phyloP scores from a whole-genome alignment of 1,140 invertebrate genomes.

The Papilio helenus region DNA sequence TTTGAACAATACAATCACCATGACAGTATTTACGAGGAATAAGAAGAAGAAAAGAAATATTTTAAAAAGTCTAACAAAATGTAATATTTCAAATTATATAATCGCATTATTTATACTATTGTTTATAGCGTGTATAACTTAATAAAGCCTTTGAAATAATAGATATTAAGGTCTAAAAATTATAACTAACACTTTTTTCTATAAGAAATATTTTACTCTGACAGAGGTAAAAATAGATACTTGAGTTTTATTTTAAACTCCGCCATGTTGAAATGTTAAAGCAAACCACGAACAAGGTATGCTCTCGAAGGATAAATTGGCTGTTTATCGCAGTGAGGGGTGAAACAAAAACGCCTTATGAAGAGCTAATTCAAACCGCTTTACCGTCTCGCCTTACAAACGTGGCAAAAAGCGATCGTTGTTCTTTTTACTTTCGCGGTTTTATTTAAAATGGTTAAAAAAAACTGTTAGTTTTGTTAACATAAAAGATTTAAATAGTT shows the following conservation, averaged over 20 bases:
- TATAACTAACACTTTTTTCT: not conserved
- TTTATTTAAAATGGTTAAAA: not conserved
- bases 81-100: too few species aligned
- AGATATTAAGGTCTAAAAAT: too few species aligned
- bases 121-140: too few species aligned
- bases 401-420: conserved; percentile 3
- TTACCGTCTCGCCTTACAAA: conserved; percentile 31
- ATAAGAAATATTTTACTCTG: not conserved
- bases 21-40: too few species aligned
- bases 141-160: too few species aligned
- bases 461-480: not conserved
- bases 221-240: not conserved
- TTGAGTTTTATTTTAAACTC: not conserved
- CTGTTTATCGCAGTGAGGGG: conserved; percentile 36
- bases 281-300: conserved; percentile 14
- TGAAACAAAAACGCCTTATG: conserved; percentile 37
- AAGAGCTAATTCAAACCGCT: conserved; percentile 38
- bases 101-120: too few species aligned
- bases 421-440: not conserved
- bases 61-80: too few species aligned
- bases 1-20: too few species aligned
- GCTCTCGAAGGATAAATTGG: conserved; percentile 19
- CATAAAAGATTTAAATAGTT: not conserved
- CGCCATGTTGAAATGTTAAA: not conserved
- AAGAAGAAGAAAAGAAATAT: too few species aligned